Evolutionary conservation across 2,888 invertebrate genomes (phyloP).

Genomic region (Tryphoninae sp.): DNA sequence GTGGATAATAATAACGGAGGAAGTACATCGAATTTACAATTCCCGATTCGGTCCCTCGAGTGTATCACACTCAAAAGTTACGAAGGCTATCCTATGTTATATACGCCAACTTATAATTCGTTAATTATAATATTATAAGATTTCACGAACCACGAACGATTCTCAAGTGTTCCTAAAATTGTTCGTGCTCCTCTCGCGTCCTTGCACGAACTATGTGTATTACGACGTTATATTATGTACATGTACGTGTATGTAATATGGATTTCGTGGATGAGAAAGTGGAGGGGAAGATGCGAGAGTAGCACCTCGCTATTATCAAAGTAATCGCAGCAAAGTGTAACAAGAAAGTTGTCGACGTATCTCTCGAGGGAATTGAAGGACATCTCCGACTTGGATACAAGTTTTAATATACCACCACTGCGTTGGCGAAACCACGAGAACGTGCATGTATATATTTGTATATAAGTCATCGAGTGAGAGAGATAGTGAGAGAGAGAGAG

Average conservation of each 20-base stretch:
- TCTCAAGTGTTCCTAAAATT: slow-evolving; percentile 40
- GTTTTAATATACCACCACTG: slow-evolving; percentile 5
- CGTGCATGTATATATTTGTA: not conserved
- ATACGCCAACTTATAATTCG: slow-evolving; percentile 44
- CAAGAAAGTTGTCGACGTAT: slow-evolving; percentile 50
- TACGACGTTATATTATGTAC: slow-evolving; percentile 48
- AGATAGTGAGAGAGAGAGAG: not conserved
- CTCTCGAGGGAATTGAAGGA: slow-evolving; percentile 21
- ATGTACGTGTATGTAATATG: slow-evolving; percentile 22
- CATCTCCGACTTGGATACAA: slow-evolving; percentile 10
- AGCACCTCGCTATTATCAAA: slow-evolving; percentile 43
- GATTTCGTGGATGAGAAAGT: not conserved
- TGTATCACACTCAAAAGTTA: slow-evolving; percentile 11
- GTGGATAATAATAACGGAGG: slow-evolving; percentile 13
- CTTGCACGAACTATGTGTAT: slow-evolving; percentile 19
- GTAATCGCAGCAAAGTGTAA: slow-evolving; percentile 26
- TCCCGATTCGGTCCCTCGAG: slow-evolving; percentile 40
- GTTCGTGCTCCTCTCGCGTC: slow-evolving; percentile 27
- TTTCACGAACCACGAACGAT: slow-evolving; percentile 33
- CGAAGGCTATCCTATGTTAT: slow-evolving; percentile 30
- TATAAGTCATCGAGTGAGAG: slow-evolving; percentile 15
- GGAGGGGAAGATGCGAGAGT: slow-evolving; percentile 5
- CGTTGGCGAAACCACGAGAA: not conserved
- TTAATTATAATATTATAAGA: slow-evolving; percentile 19
- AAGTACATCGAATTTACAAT: slow-evolving; percentile 64